Conservation (phyloP, 30 jellyfish, hydroid and myxozoan genomes). For the Sanderia malayensis region DNA sequence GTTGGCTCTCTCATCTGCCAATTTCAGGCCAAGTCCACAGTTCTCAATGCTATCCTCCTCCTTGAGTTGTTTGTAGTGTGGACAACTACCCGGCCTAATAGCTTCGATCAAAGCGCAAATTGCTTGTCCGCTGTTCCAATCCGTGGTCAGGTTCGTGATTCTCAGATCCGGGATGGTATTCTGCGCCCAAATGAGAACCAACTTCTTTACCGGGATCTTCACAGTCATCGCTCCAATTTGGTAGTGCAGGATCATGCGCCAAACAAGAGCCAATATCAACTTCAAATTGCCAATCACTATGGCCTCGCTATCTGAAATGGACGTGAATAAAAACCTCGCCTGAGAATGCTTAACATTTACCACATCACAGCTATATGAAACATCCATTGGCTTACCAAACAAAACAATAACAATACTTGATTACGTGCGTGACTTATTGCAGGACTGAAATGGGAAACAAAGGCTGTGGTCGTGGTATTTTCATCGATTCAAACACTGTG, state of each 20-base stretch:
- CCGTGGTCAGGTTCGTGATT: slow-evolving; percentile 76
- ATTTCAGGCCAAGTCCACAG: slow-evolving; percentile 66
- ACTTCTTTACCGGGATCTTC: slow-evolving; percentile 80
- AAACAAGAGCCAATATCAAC: slow-evolving; percentile 86
- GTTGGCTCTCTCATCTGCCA: slow-evolving; percentile 76
- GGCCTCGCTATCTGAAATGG: slow-evolving; percentile 86
- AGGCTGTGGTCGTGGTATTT: no score
- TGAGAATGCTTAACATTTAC: no score
- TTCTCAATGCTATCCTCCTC: slow-evolving; percentile 67
- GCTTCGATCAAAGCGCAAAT: slow-evolving; percentile 86
- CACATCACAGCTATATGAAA: no score
- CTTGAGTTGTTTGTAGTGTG: slow-evolving; percentile 64
- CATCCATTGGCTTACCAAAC: no score
- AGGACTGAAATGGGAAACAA: no score
- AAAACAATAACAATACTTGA: no score
- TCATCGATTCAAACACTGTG: no score
- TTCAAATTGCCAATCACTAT: slow-evolving; percentile 84
- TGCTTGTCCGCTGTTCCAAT: slow-evolving; percentile 97
- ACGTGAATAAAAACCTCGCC: no score
- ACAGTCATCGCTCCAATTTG: slow-evolving; percentile 91
- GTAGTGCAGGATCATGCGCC: slow-evolving; percentile 96
- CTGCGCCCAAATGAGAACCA: slow-evolving; percentile 84
- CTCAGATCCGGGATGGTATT: slow-evolving; percentile 80
- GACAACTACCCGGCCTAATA: slow-evolving; percentile 82
- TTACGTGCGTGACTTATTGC: no score